Base-by-base conservation (phyloP, 2,888 invertebrate genomes). In the Gasteruption jaculator region DNA sequence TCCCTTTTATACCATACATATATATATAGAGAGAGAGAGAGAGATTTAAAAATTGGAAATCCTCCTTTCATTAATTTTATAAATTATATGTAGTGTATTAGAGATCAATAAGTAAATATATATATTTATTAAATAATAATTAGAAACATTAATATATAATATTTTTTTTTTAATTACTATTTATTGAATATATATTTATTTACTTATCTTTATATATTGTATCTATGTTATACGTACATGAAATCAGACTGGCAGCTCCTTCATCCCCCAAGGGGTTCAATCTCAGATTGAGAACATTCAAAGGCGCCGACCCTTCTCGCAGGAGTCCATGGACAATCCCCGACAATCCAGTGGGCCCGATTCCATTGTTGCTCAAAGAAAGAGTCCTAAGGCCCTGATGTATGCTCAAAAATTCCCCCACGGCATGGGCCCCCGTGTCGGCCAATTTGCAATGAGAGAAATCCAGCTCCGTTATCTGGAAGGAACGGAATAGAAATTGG, bases 381-480 rank as follows among this genome's bases (percentile, higher is more conserved):
- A 82, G 63, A 37, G 65, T 61, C 53, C 71, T 75, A 15, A 81
- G 56, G 26, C 71, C 73, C 7, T 65, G 69, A 52, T 79, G 77
- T 22, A 53, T 68, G 37, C 78, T 72, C 44, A 80, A 71, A 45
- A 61, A 57, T 48, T 80, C 80, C 1, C 79, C 81, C 2, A 83
- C 67, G 12, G 82, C 82, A 41, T 79, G 73, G 56, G 81, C 80
- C 0, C 83, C 83, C 31, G 73, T 72, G 58, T 83, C 77, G 3
- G 74, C 77, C 34, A 83, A 77, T 52, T 77, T 74, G 59, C 83
- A 83, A 58, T 83, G 78, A 44, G 81, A 82, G 34, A 84, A 76
- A 61, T 83, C 80, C 21, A 84, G 56, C 54, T 80, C 80, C 47
- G 76, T 73, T 20, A 83, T 65, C 52, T 73, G 27, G 46, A 65